phyloP scores from a whole-genome alignment of 2,888 invertebrate genomes.

The Opisthograptis luteolata region DNA sequence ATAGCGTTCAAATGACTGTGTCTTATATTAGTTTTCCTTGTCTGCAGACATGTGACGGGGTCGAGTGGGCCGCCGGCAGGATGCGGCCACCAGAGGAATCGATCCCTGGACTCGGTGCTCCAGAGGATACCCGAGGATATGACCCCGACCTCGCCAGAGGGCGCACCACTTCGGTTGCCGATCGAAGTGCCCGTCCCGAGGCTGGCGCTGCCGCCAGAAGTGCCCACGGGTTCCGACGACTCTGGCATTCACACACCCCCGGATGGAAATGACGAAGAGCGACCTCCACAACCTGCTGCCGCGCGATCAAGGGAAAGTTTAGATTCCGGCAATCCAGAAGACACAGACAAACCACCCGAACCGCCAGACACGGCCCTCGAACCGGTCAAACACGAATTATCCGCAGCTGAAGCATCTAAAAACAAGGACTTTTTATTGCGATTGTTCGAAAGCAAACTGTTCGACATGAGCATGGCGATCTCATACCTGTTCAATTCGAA shows the following conservation, averaged over 20 bases:
- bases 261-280: conserved; percentile 77
- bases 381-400: conserved; percentile 58
- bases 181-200: conserved; percentile 80
- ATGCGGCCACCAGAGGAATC: conserved; percentile 93
- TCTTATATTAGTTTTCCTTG: conserved; percentile 54
- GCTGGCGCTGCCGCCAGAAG: conserved; percentile 80
- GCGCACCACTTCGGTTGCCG: conserved; percentile 69
- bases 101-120: conserved; percentile 94
- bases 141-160: conserved; percentile 84
- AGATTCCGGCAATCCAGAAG: conserved; percentile 88
- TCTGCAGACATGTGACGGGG: conserved; percentile 78
- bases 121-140: conserved; percentile 94
- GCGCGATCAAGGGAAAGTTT: conserved; percentile 89
- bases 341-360: conserved; percentile 80
- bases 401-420: conserved; percentile 68
- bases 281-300: conserved; percentile 77
- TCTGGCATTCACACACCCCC: conserved; percentile 87
- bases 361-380: conserved; percentile 65
- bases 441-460: conserved; percentile 97
- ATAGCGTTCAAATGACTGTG: conserved; percentile 24
- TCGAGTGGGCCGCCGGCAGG: conserved; percentile 76
- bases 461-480: conserved; percentile 99
- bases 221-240: conserved; percentile 89
- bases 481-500: conserved; percentile 99
- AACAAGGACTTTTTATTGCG: conserved; percentile 90